Conservation (phyloP, 2,113 vertebrate species). For the Dunckerocampus dactyliophorus region DNA sequence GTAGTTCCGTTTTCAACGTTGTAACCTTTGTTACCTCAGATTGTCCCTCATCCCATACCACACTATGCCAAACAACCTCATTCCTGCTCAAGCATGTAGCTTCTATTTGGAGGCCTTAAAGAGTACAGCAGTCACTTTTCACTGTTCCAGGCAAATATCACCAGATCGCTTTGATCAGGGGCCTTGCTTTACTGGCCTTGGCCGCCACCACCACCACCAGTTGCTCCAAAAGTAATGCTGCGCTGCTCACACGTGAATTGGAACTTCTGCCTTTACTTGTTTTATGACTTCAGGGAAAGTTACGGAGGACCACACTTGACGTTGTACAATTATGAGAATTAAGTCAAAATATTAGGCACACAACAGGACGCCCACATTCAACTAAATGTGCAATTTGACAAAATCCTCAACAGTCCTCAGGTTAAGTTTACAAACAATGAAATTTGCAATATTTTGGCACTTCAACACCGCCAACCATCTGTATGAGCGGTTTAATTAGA, state of each 20-base stretch:
- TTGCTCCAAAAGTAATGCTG: constrained; percentile 38
- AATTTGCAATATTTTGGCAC: no score
- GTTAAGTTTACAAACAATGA: no score
- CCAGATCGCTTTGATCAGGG: constrained; percentile 50
- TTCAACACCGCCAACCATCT: no score
- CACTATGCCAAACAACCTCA: constrained; percentile 37
- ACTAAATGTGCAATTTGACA: no score
- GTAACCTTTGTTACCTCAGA: constrained; percentile 43
- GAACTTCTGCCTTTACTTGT: neutral
- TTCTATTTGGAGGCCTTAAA: constrained; percentile 51
- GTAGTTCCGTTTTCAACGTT: constrained; percentile 42
- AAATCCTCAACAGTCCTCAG: no score
- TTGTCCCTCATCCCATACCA: neutral
- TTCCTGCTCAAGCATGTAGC: constrained; percentile 41
- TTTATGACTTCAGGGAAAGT: constrained; percentile 1
- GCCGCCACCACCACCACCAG: constrained; percentile 29
- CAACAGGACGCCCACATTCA: no score
- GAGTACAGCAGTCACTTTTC: constrained; percentile 48
- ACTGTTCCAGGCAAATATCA: constrained; percentile 51
- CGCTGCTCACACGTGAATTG: constrained; percentile 6
- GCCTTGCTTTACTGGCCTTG: constrained; percentile 24
- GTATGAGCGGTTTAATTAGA: no score
- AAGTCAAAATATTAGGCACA: no score
- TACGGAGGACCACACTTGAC: neutral
- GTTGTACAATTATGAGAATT: neutral